Conservation (phyloP, 2,797 vertebrate species). For the Argya squamiceps region DNA sequence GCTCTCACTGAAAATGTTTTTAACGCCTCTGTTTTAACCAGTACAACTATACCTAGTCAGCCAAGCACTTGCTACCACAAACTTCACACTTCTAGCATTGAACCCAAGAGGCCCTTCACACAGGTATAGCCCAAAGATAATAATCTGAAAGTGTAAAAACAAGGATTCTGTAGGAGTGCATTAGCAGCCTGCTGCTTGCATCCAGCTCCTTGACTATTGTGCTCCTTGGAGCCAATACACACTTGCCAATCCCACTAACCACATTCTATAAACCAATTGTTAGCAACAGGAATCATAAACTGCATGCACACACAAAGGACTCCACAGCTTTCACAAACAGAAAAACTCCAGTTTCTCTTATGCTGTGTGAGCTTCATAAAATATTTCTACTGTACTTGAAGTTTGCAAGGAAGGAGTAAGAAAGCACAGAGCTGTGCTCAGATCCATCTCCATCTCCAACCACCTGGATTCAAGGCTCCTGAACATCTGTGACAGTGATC, state of each 20-base stretch:
- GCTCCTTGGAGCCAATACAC: not conserved
- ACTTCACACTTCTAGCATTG: not conserved
- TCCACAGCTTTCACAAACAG: not conserved
- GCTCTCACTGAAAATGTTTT: not conserved
- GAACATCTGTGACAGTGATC: not conserved
- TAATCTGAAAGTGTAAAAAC: not conserved
- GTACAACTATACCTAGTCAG: not conserved
- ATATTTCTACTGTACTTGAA: not conserved
- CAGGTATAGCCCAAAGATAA: not conserved
- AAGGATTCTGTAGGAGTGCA: not conserved
- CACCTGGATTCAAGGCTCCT: not conserved
- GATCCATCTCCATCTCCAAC: not conserved
- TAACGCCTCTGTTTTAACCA: not conserved
- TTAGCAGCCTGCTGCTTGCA: not conserved
- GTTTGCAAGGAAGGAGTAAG: not conserved
- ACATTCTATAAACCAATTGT: constrained; percentile 2
- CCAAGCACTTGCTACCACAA: not conserved
- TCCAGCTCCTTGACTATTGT: not conserved
- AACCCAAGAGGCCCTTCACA: not conserved
- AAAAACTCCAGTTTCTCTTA: not conserved
- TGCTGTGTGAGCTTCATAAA: not conserved
- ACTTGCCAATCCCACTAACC: constrained; percentile 1
- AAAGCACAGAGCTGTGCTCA: not conserved
- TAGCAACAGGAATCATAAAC: not conserved
- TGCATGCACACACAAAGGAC: not conserved